Conservation (phyloP, 1,140 invertebrate species). For the Lanistes nyassanus region DNA sequence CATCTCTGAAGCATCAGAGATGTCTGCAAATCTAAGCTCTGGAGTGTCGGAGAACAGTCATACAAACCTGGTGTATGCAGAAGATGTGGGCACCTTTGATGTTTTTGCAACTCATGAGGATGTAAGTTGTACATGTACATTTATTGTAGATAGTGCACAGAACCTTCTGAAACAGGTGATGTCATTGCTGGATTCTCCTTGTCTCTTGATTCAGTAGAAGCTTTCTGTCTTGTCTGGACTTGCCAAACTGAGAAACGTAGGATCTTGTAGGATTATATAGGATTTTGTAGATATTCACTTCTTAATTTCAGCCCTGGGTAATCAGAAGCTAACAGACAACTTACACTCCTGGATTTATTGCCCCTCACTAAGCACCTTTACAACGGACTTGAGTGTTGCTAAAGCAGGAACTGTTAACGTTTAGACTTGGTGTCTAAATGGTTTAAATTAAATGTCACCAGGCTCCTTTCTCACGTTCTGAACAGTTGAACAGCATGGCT, state of each 20-base stretch:
- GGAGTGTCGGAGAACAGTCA: neutral
- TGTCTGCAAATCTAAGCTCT: neutral
- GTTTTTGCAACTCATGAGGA: slow-evolving; percentile 2
- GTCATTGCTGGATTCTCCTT: no score
- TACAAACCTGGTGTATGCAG: neutral
- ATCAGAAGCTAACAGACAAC: no score
- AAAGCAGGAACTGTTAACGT: neutral
- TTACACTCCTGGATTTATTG: neutral
- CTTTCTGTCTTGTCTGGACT: neutral
- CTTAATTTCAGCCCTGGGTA: no score
- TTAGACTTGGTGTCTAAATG: neutral
- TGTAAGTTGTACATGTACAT: neutral
- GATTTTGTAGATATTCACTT: neutral
- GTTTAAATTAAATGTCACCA: slow-evolving; percentile 1
- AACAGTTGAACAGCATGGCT: neutral
- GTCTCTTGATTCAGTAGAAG: no score
- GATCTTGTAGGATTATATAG: neutral
- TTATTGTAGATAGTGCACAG: no score
- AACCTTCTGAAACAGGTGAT: no score
- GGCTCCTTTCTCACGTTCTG: neutral
- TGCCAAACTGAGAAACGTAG: neutral
- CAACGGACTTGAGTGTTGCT: neutral
- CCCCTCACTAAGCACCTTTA: neutral
- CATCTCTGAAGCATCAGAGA: slow-evolving; percentile 13
- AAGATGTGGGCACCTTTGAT: slow-evolving; percentile 4